These are phyloP conservation scores for Papilio gigon DNA, from an alignment of 2,888 invertebrate genomes.

Conservation along the genomic window DNA sequence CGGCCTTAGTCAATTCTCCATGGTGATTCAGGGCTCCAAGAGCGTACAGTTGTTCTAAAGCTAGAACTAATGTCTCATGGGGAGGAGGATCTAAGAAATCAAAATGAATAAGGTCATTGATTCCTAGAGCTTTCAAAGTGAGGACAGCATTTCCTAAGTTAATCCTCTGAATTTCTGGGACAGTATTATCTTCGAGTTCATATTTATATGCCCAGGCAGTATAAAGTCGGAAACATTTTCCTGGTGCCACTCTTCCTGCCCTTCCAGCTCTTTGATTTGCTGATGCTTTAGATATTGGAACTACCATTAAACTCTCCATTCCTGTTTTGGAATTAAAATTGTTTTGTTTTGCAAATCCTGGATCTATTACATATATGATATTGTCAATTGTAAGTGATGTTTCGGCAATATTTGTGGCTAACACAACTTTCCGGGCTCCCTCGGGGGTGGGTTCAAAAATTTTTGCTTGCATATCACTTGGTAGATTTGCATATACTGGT, in stretches of 20 bases:
- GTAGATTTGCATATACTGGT: slow-evolving; percentile 98
- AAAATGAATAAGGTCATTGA: slow-evolving; percentile 98
- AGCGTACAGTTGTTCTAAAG: slow-evolving; percentile 98
- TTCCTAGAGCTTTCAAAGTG: slow-evolving; percentile 97
- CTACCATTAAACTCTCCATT: slow-evolving; percentile 99
- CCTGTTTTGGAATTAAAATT: slow-evolving; percentile 99
- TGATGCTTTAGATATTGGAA: slow-evolving; percentile 99
- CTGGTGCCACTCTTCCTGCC: slow-evolving; percentile 97
- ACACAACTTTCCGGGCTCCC: slow-evolving; percentile 96
- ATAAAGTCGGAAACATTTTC: slow-evolving; percentile 98
- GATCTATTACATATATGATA: slow-evolving; percentile 99
- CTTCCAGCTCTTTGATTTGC: slow-evolving; percentile 98
- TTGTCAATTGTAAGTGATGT: slow-evolving; percentile 99
- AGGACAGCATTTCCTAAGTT: slow-evolving; percentile 99
- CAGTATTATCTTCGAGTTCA: slow-evolving; percentile 98
- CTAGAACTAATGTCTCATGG: slow-evolving; percentile 94
- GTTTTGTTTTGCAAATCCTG: slow-evolving; percentile 99
- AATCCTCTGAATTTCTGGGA: slow-evolving; percentile 99
- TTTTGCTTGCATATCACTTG: slow-evolving; percentile 99
- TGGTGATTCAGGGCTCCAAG: slow-evolving; percentile 98
- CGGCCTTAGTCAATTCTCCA: slow-evolving; percentile 98
- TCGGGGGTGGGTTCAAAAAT: slow-evolving; percentile 99
- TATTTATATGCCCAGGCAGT: slow-evolving; percentile 99
- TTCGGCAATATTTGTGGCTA: slow-evolving; percentile 99
- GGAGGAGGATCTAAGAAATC: slow-evolving; percentile 99